These are phyloP conservation scores for Tigriopus californicus DNA, from an alignment of 2,888 invertebrate genomes.

Conservation along the genomic window DNA sequence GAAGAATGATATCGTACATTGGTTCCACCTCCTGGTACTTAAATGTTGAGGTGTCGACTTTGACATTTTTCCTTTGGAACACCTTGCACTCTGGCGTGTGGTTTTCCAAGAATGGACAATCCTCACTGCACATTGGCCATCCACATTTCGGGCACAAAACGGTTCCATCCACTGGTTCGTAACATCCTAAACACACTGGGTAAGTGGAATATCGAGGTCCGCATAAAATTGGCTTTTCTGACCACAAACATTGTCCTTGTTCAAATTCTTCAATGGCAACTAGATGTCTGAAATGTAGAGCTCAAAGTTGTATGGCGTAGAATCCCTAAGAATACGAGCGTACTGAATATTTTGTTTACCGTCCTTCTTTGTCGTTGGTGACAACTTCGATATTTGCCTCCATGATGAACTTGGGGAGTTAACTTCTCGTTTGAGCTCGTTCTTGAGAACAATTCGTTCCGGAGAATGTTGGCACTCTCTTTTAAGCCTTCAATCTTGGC, in stretches of 20 bases:
- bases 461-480: no score
- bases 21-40: neutral
- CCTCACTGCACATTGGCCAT: conserved; percentile 9
- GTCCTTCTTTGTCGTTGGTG: neutral
- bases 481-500: no score
- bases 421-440: no score
- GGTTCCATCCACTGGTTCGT: neutral
- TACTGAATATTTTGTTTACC: neutral
- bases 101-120: neutral
- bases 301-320: neutral
- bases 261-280: conserved; percentile 4
- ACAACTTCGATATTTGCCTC: neutral
- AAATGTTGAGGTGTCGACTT: neutral
- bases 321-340: neutral
- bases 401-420: no score
- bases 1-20: neutral
- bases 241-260: neutral
- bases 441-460: no score
- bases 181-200: conserved; percentile 9
- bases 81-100: neutral
- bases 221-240: neutral
- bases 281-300: neutral
- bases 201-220: neutral
- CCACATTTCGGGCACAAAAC: neutral
- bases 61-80: neutral